phyloP scores from a whole-genome alignment of 2,888 invertebrate genomes.

The Shargacucullia verbasci region DNA sequence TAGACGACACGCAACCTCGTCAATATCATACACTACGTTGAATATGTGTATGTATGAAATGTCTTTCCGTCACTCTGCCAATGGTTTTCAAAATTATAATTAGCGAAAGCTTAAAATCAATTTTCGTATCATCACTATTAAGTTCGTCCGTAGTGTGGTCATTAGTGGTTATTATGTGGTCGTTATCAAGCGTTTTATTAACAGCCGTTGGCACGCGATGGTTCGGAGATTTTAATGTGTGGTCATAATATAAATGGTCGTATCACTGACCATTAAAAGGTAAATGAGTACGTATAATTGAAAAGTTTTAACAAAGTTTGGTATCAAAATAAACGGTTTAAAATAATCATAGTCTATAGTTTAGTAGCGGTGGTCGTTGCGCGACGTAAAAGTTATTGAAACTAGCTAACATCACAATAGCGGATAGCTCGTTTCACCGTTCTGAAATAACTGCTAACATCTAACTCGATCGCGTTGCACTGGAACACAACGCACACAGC shows the following conservation, averaged over 20 bases:
- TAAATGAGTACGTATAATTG: not conserved
- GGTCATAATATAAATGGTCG: conserved; percentile 16
- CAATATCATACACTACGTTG: too few relatives aligned
- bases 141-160: conserved; percentile 8
- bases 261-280: conserved; percentile 25
- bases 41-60: too few relatives aligned
- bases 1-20: too few relatives aligned
- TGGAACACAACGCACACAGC: too few relatives aligned
- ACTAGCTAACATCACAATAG: too few relatives aligned
- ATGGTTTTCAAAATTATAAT: not conserved
- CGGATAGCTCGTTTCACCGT: too few relatives aligned
- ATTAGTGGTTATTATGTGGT: conserved; percentile 33
- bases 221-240: conserved; percentile 30
- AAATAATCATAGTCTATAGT: too few relatives aligned
- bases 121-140: conserved; percentile 7
- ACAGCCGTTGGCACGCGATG: conserved; percentile 37
- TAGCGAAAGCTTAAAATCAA: conserved; percentile 11
- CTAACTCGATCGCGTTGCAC: too few relatives aligned
- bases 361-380: too few relatives aligned
- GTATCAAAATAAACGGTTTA: conserved; percentile 1
- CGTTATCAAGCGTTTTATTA: conserved; percentile 13
- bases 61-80: too few relatives aligned
- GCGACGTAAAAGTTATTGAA: too few relatives aligned
- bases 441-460: too few relatives aligned
- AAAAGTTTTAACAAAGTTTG: conserved; percentile 11